phyloP scores from a whole-genome alignment of 2,113 vertebrate genomes.

The Corynorhinus townsendii region DNA sequence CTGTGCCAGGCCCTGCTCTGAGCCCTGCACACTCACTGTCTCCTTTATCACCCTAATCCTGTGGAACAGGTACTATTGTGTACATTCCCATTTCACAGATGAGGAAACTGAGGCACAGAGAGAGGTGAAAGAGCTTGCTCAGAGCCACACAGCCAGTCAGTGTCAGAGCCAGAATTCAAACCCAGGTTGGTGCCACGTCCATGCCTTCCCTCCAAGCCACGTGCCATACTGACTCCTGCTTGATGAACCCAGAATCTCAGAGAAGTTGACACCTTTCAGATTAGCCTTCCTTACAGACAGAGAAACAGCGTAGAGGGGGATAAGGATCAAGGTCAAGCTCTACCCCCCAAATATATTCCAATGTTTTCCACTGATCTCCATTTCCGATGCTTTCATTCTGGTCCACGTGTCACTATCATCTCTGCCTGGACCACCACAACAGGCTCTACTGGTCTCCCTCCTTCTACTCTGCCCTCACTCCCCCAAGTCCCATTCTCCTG shows the following conservation, averaged over 20 bases:
- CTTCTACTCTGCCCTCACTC: background rate
- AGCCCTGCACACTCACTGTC: background rate
- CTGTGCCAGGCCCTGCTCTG: background rate
- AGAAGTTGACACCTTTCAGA: background rate
- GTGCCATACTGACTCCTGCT: background rate
- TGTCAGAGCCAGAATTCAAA: background rate
- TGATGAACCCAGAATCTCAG: background rate
- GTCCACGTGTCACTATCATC: background rate
- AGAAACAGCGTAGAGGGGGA: background rate
- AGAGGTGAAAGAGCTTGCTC: background rate
- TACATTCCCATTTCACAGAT: background rate
- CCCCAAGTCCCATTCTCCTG: background rate
- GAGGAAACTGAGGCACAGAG: background rate
- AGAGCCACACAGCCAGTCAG: background rate
- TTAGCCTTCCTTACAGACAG: background rate
- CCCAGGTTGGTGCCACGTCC: background rate
- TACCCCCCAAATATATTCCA: background rate
- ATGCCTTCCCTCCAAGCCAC: background rate
- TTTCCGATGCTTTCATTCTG: background rate
- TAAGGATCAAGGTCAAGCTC: background rate
- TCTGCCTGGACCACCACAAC: background rate
- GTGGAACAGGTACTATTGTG: background rate
- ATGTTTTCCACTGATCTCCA: background rate
- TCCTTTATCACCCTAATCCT: background rate
- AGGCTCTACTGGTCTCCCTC: background rate